phyloP scores from a whole-genome alignment of 2,888 invertebrate species.

The Polyommatus icarus region DNA sequence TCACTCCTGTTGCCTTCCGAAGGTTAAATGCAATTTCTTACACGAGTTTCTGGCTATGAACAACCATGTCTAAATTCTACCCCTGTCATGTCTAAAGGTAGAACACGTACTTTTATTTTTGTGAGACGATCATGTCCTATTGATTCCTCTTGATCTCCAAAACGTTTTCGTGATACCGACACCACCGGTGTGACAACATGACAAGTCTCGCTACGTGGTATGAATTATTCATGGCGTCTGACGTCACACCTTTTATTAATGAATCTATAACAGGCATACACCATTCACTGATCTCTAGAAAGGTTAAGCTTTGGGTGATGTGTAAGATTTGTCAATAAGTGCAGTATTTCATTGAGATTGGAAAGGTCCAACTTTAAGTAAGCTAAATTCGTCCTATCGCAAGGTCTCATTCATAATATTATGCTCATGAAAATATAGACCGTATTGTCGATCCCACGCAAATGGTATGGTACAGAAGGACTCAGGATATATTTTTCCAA shows the following conservation, averaged over 20 bases:
- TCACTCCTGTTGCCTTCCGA: too few relatives aligned
- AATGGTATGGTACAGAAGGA: too few relatives aligned
- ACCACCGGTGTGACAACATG: background rate
- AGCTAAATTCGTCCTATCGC: too few relatives aligned
- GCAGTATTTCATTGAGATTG: background rate
- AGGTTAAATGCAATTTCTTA: too few relatives aligned
- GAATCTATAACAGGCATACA: slow-evolving; percentile 2
- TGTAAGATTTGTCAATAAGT: background rate
- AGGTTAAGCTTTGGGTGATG: background rate
- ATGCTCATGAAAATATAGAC: too few relatives aligned
- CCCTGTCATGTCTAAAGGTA: too few relatives aligned
- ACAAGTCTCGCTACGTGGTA: background rate
- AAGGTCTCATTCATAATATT: too few relatives aligned
- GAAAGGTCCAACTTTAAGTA: too few relatives aligned
- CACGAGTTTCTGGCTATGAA: too few relatives aligned
- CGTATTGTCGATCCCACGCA: too few relatives aligned
- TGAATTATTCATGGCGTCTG: background rate
- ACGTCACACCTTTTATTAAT: slow-evolving; percentile 12
- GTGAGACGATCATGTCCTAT: background rate
- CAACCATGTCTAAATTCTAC: too few relatives aligned
- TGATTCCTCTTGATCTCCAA: background rate
- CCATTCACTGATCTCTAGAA: slow-evolving; percentile 3
- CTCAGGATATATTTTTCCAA: too few relatives aligned
- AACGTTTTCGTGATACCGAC: background rate
- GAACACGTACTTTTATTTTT: background rate